Evolutionary conservation across 2,113 vertebrate species (phyloP).

Genomic region (Festucalex cinctus): DNA sequence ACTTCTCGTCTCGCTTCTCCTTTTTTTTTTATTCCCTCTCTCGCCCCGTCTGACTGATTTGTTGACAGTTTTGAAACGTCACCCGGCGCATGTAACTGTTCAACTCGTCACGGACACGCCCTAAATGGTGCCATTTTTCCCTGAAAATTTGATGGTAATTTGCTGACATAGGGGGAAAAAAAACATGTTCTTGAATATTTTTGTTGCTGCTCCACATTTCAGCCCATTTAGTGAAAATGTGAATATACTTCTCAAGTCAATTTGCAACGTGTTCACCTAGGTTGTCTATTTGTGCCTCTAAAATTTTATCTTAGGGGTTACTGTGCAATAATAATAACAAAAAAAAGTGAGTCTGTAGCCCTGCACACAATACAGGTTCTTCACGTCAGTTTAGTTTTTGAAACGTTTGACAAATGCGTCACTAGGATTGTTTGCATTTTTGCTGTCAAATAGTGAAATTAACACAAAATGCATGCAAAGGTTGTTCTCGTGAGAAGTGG

Average conservation of each 20-base stretch:
- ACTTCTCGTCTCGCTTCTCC: conserved; percentile 31
- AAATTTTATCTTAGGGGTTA: no score
- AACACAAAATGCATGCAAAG: not conserved
- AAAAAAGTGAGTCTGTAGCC: no score
- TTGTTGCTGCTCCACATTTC: no score
- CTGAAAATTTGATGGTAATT: no score
- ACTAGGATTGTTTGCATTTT: conserved; percentile 13
- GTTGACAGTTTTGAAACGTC: not conserved
- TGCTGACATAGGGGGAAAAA: no score
- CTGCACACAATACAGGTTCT: conserved; percentile 52
- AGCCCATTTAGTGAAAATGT: no score
- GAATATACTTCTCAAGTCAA: no score
- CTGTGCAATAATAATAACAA: no score
- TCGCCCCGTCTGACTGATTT: not conserved
- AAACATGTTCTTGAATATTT: no score
- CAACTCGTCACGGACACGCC: conserved; percentile 5
- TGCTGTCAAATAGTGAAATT: not conserved
- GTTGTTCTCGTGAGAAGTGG: not conserved
- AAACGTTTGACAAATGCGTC: not conserved
- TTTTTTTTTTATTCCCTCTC: conserved; percentile 25
- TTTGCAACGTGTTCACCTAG: no score
- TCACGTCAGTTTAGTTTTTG: conserved; percentile 55
- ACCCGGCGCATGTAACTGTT: not conserved
- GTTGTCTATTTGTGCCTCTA: no score
- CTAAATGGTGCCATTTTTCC: no score